Percentiles rank a stretch among this genome's conserved stretches.
Conservation (phyloP, 2,888 invertebrate genomes). For the Lasioglossum leucozonium region DNA sequence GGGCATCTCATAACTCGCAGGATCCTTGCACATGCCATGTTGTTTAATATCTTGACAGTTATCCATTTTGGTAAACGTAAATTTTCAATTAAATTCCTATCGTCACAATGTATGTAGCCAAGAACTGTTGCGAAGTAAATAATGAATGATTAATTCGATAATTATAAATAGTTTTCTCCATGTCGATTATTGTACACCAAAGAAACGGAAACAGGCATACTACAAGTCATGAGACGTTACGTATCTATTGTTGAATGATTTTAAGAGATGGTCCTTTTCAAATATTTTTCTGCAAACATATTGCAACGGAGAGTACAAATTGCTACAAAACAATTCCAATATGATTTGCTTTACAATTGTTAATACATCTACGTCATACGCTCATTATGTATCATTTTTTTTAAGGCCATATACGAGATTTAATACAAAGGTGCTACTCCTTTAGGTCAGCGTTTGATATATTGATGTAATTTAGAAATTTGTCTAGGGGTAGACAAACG, state of each 20-base stretch:
- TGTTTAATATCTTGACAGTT: background rate
- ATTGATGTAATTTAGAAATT: constrained; percentile 76
- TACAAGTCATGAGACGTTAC: constrained; percentile 67
- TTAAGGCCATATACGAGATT: constrained; percentile 80
- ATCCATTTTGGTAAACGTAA: background rate
- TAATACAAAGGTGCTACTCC: constrained; percentile 72
- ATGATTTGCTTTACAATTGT: constrained; percentile 68
- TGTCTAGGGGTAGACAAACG: constrained; percentile 74
- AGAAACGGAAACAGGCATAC: constrained; percentile 33
- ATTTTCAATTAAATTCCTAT: background rate
- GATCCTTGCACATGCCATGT: constrained; percentile 6
- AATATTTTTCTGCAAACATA: constrained; percentile 72
- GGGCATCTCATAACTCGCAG: constrained; percentile 64
- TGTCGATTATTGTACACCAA: background rate
- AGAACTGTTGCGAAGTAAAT: background rate
- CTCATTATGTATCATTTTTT: constrained; percentile 73
- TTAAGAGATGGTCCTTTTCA: constrained; percentile 65
- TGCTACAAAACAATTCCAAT: constrained; percentile 80
- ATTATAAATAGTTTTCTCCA: background rate
- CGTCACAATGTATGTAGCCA: background rate
- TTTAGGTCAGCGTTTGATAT: constrained; percentile 73
- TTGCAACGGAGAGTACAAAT: constrained; percentile 77
- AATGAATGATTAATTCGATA: constrained; percentile 5
- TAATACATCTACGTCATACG: constrained; percentile 67
- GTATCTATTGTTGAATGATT: constrained; percentile 67